A percentile compares a stretch with the other conserved stretches of the same genome.
phyloP scores from a whole-genome alignment of 2,113 vertebrate genomes.

The Odobenus rosmarus region DNA sequence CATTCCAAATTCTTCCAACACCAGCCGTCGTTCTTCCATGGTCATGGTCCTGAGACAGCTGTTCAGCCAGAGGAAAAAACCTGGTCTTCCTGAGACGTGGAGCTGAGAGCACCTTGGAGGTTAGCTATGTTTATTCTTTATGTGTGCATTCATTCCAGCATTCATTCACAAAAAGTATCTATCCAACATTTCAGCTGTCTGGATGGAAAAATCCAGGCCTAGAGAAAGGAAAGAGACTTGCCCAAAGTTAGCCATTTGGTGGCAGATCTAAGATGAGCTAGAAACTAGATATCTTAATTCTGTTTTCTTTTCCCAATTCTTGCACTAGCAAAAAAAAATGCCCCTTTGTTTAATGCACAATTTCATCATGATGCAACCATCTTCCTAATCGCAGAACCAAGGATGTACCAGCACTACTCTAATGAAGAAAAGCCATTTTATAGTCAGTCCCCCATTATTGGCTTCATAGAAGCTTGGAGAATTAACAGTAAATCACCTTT shows the following conservation, averaged over 20 bases:
- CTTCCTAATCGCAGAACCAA: background rate
- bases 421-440: background rate
- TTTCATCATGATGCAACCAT: background rate
- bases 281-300: background rate
- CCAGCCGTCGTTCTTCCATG: accelerated
- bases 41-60: background rate
- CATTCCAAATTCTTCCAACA: background rate
- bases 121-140: background rate
- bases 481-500: background rate
- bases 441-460: background rate
- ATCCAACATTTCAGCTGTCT: background rate
- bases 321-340: background rate
- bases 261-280: background rate
- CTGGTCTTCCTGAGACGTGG: background rate
- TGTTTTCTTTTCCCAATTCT: background rate
- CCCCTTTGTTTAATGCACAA: background rate
- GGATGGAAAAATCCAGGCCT: background rate
- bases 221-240: background rate
- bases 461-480: background rate
- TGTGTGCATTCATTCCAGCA: background rate
- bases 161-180: background rate
- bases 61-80: background rate
- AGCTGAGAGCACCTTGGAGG: background rate
- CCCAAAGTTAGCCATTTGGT: background rate
- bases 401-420: background rate